phyloP scores from a whole-genome alignment of 2,797 vertebrate species.

The Pseudochirops corinnae region DNA sequence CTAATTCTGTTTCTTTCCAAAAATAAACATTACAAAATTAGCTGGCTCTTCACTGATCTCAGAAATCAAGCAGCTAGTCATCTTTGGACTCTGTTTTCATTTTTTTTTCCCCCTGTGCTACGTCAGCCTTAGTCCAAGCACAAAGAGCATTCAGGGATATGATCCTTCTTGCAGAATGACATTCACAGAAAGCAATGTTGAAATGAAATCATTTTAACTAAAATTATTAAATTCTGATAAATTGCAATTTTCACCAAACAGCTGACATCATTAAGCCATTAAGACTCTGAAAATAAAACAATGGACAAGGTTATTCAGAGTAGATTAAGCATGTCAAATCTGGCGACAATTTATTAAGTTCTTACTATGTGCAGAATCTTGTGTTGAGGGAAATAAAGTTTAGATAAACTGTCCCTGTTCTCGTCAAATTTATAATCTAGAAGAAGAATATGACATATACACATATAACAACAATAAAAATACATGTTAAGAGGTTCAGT shows the following conservation, averaged over 20 bases:
- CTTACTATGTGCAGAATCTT: not conserved
- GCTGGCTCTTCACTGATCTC: constrained; percentile 70
- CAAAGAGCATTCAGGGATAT: constrained; percentile 71
- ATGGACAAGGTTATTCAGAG: constrained; percentile 15
- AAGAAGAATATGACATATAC: not conserved
- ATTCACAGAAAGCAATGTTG: constrained; percentile 65
- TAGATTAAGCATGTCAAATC: not conserved
- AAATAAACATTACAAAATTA: constrained; percentile 81
- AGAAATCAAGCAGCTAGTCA: constrained; percentile 65
- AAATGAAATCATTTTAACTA: constrained; percentile 65
- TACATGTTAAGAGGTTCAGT: not conserved
- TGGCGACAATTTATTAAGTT: not conserved
- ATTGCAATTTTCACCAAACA: constrained; percentile 66
- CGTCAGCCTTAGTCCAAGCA: constrained; percentile 69
- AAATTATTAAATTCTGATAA: constrained; percentile 57
- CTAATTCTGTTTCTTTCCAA: constrained; percentile 51
- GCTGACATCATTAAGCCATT: constrained; percentile 35
- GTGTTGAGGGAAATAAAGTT: not conserved
- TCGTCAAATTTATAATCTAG: not conserved
- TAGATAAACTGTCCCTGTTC: not conserved
- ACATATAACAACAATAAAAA: not conserved
- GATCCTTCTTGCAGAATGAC: constrained; percentile 64
- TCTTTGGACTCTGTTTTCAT: constrained; percentile 71
- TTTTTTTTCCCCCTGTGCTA: constrained; percentile 40
- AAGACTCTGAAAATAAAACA: constrained; percentile 28